A percentile compares a stretch with the other conserved stretches of the same genome.
Evolutionary conservation across 2,113 vertebrate genomes (phyloP).

Genomic region (Salvelinus sp.): DNA sequence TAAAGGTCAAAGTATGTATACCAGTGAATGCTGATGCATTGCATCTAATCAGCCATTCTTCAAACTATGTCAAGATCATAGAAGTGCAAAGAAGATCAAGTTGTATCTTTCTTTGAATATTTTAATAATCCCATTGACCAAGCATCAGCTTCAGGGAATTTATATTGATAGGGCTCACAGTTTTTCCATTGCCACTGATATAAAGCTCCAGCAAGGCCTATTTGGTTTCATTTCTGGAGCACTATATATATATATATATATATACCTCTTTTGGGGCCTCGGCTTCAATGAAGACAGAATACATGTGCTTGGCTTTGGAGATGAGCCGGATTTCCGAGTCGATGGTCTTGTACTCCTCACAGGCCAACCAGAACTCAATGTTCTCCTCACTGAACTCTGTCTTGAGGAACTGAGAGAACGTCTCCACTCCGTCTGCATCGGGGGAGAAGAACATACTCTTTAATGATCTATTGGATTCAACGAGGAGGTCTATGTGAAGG

Average conservation of each 20-base stretch:
- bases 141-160: not conserved
- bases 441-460: not conserved
- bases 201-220: too few species aligned
- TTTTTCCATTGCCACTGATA: too few species aligned
- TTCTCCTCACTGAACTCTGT: conserved; percentile 97
- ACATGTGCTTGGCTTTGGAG: conserved; percentile 86
- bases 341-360: conserved; percentile 89
- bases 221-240: too few species aligned
- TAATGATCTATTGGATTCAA: not conserved
- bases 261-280: conserved; percentile 92
- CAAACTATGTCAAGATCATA: not conserved
- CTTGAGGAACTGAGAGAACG: conserved; percentile 87
- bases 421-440: conserved; percentile 81
- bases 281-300: conserved; percentile 82
- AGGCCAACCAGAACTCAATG: conserved; percentile 94
- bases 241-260: too few species aligned
- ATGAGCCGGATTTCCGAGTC: conserved; percentile 77
- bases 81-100: not conserved
- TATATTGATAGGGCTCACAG: too few species aligned
- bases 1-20: not conserved
- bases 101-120: not conserved
- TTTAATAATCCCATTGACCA: not conserved
- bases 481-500: not conserved
- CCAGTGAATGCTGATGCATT: not conserved
- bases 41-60: too few species aligned